These are phyloP conservation scores for Typhlomys cinereus DNA, from an alignment of 2,113 vertebrate species.

Conservation along the genomic window DNA sequence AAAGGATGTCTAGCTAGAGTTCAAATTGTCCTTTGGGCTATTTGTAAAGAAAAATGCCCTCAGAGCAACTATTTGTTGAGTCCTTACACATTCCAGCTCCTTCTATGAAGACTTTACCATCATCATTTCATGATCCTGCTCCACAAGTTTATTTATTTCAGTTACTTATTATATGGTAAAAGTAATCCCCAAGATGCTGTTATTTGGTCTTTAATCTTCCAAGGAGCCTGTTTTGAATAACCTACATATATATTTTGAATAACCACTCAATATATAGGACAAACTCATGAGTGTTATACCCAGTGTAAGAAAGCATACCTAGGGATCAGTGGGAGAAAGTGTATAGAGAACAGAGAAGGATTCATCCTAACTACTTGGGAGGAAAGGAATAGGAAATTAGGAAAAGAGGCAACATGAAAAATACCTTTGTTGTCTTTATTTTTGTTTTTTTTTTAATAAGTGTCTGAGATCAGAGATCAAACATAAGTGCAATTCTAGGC, in stretches of 20 bases:
- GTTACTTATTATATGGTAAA: neutral
- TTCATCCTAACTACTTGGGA: neutral
- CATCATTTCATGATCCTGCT: neutral
- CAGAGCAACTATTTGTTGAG: neutral
- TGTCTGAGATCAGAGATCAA: neutral
- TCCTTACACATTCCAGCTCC: neutral
- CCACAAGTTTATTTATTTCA: neutral
- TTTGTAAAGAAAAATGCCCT: neutral
- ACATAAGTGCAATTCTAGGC: neutral
- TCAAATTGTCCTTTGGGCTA: neutral
- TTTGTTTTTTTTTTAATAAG: no score
- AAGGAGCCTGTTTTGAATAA: neutral
- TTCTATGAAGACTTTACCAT: neutral
- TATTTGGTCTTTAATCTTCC: neutral
- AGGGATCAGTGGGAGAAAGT: neutral
- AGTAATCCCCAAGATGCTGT: neutral
- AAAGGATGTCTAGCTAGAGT: accelerated
- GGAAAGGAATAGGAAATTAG: neutral
- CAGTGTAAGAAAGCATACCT: neutral
- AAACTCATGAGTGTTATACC: neutral
- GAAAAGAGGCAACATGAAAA: neutral
- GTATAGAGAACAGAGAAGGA: no score
- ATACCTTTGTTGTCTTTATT: neutral
- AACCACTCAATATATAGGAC: neutral
- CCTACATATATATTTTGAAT: neutral